Evolutionary conservation across 2,113 vertebrate species (phyloP).

Genomic region (Dermatemys mawii): DNA sequence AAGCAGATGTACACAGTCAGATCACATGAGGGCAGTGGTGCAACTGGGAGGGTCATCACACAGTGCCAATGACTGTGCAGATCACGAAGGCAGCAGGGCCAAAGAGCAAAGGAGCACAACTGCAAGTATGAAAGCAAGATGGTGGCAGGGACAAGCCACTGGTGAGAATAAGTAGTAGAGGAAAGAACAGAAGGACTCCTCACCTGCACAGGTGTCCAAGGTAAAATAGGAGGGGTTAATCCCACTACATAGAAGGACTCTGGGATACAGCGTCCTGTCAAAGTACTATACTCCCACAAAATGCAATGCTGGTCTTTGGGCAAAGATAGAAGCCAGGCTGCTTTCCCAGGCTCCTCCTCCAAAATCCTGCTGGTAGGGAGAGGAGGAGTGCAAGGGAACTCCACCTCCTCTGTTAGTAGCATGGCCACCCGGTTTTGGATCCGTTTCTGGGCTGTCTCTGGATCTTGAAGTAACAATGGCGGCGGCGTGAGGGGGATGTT

Average conservation of each 20-base stretch:
- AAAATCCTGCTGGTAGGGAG: slow-evolving; percentile 81
- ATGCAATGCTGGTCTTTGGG: slow-evolving; percentile 50
- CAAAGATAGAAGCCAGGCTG: slow-evolving; percentile 25
- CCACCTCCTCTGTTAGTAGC: slow-evolving; percentile 77
- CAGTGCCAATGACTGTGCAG: rapidly evolving
- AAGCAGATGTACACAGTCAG: not conserved
- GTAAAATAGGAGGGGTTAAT: slow-evolving; percentile 78
- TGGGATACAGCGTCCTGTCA: slow-evolving; percentile 56
- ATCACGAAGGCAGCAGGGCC: not conserved
- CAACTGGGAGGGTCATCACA: not conserved
- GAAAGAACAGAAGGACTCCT: not conserved
- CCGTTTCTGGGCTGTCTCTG: slow-evolving; percentile 68
- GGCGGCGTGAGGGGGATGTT: slow-evolving; percentile 76
- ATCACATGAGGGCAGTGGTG: not conserved
- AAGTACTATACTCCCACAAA: slow-evolving; percentile 88
- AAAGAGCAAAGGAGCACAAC: not conserved
- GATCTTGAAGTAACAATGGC: slow-evolving; percentile 85
- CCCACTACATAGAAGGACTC: slow-evolving; percentile 80
- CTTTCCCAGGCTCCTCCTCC: slow-evolving; percentile 13
- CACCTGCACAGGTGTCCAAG: slow-evolving; percentile 74
- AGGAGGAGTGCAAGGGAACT: slow-evolving; percentile 79
- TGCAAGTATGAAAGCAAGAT: not conserved
- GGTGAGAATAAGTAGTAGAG: not conserved
- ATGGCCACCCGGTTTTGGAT: slow-evolving; percentile 85
- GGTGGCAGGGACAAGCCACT: not conserved